Conservation (phyloP, 2,113 vertebrate genomes). For the Oreochromis tanganicae region DNA sequence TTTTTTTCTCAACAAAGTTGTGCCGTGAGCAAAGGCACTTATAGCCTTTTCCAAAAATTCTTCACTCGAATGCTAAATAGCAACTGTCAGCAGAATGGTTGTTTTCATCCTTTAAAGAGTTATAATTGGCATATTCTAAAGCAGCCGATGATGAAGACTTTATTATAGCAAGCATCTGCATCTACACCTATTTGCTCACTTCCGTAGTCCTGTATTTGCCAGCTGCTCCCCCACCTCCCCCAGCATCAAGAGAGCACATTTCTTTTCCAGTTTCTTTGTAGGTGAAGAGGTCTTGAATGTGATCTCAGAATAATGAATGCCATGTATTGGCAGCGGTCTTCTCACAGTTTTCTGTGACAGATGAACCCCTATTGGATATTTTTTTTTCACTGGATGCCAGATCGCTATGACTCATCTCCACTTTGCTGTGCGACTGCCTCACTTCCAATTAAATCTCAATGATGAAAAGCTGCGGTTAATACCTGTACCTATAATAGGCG, state of each 20-base stretch:
- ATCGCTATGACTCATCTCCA: constrained; percentile 48
- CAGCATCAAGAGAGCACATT: constrained; percentile 3
- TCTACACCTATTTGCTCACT: constrained; percentile 26
- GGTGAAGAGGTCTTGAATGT: constrained; percentile 36
- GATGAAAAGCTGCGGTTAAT: constrained; percentile 5
- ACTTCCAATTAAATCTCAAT: constrained; percentile 32
- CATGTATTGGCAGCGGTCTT: background rate
- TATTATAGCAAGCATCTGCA: constrained; percentile 57
- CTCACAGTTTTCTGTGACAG: background rate
- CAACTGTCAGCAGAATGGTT: constrained; percentile 14
- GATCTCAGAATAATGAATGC: constrained; percentile 35
- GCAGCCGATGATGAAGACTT: constrained; percentile 2
- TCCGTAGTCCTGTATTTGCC: constrained; percentile 13
- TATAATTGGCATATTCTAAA: constrained; percentile 27
- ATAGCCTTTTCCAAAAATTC: constrained; percentile 27
- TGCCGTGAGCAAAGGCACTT: background rate
- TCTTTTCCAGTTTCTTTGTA: constrained; percentile 29
- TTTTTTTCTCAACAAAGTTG: background rate
- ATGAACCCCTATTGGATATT: constrained; percentile 6
- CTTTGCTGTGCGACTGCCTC: background rate
- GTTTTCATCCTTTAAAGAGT: constrained; percentile 36
- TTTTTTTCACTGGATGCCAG: background rate
- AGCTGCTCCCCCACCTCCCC: constrained; percentile 37
- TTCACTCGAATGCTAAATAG: constrained; percentile 38
- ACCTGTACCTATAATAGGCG: constrained; percentile 14